Percentiles rank a stretch among this genome's conserved stretches.
These are phyloP conservation scores for Drosophila sulfurigaster DNA, from an alignment of 1,140 invertebrate species.

Conservation along the genomic window DNA sequence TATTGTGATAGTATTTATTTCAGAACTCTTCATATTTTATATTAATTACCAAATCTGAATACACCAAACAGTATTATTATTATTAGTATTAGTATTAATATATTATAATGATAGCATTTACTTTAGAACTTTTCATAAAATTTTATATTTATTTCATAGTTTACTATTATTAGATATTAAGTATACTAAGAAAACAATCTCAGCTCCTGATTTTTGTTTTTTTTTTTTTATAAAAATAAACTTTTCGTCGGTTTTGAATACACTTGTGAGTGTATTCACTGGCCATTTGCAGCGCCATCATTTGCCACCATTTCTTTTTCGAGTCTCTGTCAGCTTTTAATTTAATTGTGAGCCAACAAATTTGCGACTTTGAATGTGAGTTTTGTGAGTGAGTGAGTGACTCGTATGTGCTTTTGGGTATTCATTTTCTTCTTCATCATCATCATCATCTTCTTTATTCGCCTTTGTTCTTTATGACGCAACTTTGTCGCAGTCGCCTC, in stretches of 20 bases:
- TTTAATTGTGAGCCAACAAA: conserved; percentile 66
- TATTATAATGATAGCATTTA: too few species aligned
- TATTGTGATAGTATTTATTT: too few species aligned
- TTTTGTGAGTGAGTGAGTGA: neutral
- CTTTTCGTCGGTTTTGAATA: neutral
- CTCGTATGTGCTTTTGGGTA: neutral
- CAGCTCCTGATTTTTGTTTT: too few species aligned
- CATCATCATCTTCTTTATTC: neutral
- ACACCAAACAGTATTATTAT: too few species aligned
- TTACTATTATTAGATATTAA: too few species aligned
- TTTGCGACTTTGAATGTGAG: conserved; percentile 14
- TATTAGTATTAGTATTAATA: too few species aligned
- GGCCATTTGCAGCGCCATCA: neutral
- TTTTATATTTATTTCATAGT: too few species aligned
- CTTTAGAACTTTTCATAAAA: too few species aligned
- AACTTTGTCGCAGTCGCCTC: conserved; percentile 69
- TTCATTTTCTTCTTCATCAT: neutral
- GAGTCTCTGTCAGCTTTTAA: conserved; percentile 42
- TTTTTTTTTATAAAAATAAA: too few species aligned
- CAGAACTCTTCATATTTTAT: too few species aligned
- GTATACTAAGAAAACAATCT: too few species aligned
- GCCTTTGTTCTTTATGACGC: conserved; percentile 60
- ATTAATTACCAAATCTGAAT: too few species aligned
- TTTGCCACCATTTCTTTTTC: conserved; percentile 12
- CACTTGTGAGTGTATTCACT: neutral